Percentiles rank a stretch among this genome's conserved stretches.
phyloP scores from a whole-genome alignment of 2,888 invertebrate species.

The Loripinus fragilis region DNA sequence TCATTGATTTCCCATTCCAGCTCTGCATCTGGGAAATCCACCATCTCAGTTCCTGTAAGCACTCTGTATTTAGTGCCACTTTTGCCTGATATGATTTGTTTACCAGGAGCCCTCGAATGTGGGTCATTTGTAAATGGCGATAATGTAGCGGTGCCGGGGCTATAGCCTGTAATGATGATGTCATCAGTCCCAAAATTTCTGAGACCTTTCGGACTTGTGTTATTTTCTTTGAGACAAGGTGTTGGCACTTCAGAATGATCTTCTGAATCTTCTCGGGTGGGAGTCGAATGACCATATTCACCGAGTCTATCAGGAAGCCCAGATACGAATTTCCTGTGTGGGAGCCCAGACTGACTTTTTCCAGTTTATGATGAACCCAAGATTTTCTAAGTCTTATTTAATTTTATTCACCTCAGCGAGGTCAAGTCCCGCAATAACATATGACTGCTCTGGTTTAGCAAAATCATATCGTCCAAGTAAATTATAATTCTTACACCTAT shows the following conservation, averaged over 20 bases:
- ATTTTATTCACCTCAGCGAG: not conserved
- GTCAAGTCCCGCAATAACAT: not conserved
- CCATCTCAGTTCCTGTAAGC: slow-evolving; percentile 27
- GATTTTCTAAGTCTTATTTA: too few relatives aligned
- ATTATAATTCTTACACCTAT: not conserved
- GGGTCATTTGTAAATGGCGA: slow-evolving; percentile 26
- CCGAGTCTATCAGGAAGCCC: not conserved
- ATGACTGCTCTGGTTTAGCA: not conserved
- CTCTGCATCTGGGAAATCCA: slow-evolving; percentile 20
- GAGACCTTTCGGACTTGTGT: slow-evolving; percentile 19
- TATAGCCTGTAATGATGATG: slow-evolving; percentile 20
- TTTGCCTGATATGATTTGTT: slow-evolving; percentile 24
- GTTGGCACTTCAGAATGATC: slow-evolving; percentile 18
- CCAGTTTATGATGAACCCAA: not conserved
- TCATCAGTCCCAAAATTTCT: slow-evolving; percentile 21
- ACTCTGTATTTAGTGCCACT: not conserved
- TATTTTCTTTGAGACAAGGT: not conserved
- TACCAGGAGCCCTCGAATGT: slow-evolving; percentile 21
- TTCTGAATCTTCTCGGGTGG: slow-evolving; percentile 9
- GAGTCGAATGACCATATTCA: not conserved
- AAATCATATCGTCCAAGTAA: not conserved
- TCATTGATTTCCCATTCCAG: slow-evolving; percentile 33
- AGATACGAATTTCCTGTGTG: not conserved
- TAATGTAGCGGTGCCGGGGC: slow-evolving; percentile 23
- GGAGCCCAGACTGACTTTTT: not conserved